Evolutionary conservation across 23 tunicate genomes (phyloP), one percentile per base, ranked within the genome.

Genomic region (Halocynthia aurantium): DNA sequence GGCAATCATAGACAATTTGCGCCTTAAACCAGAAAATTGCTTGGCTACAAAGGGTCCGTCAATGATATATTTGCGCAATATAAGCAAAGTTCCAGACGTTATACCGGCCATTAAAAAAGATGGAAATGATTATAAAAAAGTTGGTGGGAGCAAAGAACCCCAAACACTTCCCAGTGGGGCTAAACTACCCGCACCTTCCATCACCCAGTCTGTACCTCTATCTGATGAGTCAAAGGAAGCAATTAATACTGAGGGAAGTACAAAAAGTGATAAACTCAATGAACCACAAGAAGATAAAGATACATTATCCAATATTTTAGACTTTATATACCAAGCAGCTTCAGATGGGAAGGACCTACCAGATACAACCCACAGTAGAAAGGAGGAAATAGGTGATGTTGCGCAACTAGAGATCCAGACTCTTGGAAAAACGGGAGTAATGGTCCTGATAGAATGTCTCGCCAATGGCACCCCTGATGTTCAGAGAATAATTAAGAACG

Each of bases 401-500:
- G 19, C 78, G 19, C 12, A 54, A 13, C 56, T 74, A 8, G 50
- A 53, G 2, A 74, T 54, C 40, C 78, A 74, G 19, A 62, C 20
- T 54, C 62, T 64, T 50, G 21, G 56, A 8, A 53, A 54, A 54
- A 21, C 63, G 4, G 78, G 64, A 21, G 13, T 74, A 8, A 52
- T 54, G 21, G 53, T 22, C 8, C 56, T 74, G 67, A 13, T 74
- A 40, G 15, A 20, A 49, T 18, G 64, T 20, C 56, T 51, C 6
- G 78, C 78, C 6, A 74, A 74, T 54, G 78, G 78, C 61, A 74
- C 78, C 0, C 17, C 17, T 53, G 10, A 54, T 54, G 78, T 74
- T 13, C 56, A 54, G 10, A 13, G 20, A 2, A 74, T 74, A 13
- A 20, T 74, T 19, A n/a, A 22, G 20, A 54, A 56, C 4, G 78